Evolutionary conservation across 2,113 vertebrate genomes (phyloP), one percentile per base, ranked within the genome.

Genomic region (Ivindomyrus marchei): DNA sequence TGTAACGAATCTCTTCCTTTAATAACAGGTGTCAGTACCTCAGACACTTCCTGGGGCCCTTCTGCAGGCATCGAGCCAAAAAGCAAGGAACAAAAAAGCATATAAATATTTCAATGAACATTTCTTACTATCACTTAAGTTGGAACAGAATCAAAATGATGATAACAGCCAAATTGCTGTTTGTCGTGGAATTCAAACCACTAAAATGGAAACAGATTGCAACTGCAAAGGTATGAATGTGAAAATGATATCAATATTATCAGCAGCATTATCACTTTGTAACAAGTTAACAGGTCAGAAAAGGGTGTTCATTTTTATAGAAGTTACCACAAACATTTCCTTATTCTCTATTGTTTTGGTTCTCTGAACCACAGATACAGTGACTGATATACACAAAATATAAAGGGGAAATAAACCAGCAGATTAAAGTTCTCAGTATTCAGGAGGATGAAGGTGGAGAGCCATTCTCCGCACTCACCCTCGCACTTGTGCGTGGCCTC

Each of bases 401-500:
- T 70, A 80, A 42, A 80, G 36, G 74, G 74, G 17, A 80, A 42
- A 42, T n/a, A 42, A 17, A 17, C 36, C 36, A 80, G 74, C 36
- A 15, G 36, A 42, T 80, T 27, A 21, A 42, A 42, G 15, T 13
- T 42, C 74, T 42, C 5, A 31, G n/a, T 70, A 13, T 13, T 70
- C 27, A 70, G 62, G 27, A 31, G 8, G 36, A 42, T 42, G 74
- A 80, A 19, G 36, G 17, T 19, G 6, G 36, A 19, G 74, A 19
- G 4, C 74, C n/a, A 10, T 10, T 27, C 45, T 85, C 45, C 3
- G 11, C 89, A 88, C 92, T 94, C 92, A 96, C 96, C 96, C 92
- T 96, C 95, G 91, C 96, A 97, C 92, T 96, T 96, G 66, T 95
- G 95, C 39, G 92, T 94, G 92, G 90, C 93, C 24, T 96, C 94